Conservation (phyloP, 1,140 invertebrate genomes). For the Littorina saxatilis region DNA sequence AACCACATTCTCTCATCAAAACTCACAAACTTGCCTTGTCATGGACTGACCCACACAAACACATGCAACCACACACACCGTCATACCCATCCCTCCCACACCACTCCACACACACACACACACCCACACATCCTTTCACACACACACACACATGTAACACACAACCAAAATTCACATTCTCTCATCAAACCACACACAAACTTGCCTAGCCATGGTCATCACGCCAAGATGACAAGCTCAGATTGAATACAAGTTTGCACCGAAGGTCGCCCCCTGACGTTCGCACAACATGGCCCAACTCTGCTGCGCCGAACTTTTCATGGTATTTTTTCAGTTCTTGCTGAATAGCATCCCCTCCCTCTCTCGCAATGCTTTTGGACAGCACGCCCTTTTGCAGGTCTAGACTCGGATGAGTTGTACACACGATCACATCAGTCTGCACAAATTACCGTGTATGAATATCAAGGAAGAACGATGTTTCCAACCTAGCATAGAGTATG, state of each 20-base stretch:
- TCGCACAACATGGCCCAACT: constrained; percentile 41
- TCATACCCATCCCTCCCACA: too few species aligned
- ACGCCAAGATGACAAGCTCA: constrained; percentile 48
- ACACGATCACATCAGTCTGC: constrained; percentile 57
- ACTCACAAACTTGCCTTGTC: too few species aligned
- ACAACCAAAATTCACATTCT: too few species aligned
- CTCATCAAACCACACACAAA: too few species aligned
- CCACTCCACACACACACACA: too few species aligned
- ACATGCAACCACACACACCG: too few species aligned
- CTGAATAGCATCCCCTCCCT: constrained; percentile 45
- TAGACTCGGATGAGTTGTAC: constrained; percentile 44
- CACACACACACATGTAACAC: too few species aligned
- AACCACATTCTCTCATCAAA: too few species aligned
- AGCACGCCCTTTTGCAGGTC: constrained; percentile 49
- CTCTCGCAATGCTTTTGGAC: constrained; percentile 44
- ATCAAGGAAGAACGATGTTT: too few species aligned
- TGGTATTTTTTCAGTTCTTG: constrained; percentile 38
- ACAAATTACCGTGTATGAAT: background rate
- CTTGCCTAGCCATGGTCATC: constrained; percentile 16
- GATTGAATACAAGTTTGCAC: constrained; percentile 51
- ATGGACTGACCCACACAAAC: too few species aligned
- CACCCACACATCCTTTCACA: too few species aligned
- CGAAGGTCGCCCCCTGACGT: constrained; percentile 50
- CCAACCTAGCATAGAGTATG: too few species aligned
- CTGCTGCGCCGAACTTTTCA: constrained; percentile 26